Base-by-base conservation (phyloP, 2,888 invertebrate species). In the Drosophila borborema region DNA sequence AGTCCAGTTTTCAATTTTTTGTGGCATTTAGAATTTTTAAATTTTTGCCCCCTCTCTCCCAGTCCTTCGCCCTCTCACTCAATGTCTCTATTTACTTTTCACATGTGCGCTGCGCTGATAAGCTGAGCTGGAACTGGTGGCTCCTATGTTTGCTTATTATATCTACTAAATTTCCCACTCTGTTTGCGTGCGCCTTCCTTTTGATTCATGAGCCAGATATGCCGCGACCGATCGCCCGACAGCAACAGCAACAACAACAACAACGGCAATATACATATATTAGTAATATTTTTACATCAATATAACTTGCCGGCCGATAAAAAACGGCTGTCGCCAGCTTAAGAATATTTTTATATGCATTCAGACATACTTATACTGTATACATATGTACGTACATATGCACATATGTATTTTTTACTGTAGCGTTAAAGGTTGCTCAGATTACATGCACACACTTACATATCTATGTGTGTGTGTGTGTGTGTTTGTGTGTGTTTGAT, bases 311-410 rank as follows among this genome's bases (percentile, higher is more conserved):
- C 64, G 63, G 63, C 64, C 68, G 72, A 80, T 80, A 80, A 82
- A 82, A 82, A 80, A 61, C 56, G 65, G 65, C 71, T 79, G 80
- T 79, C 82, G 76, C 82, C 80, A 81, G 69, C 68, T 64, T 69
- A 76, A 69, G 70, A 72, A 68, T 63, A 66, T 65, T 71, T 55
- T 45, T 20, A 6, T 18, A 40, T 23, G 9, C 38, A 38, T 55
- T 40, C 18, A 49, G 10, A n/a, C 49, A 31, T 31, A 14, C 6
- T 34, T 34, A 18, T 18, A 20, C 20, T 20, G 2, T 20, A 20
- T 20, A 10, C 18, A 2, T 40, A 10, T 31, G 6, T 40, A 40
- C 14, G 40, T 46, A 28, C 28, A 28, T 28, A 4, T 23, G 23
- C 4, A 28, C 28, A 14, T 55, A 2, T 16, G 40, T 49, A 12